Base-by-base conservation (phyloP, 1,140 invertebrate species). In the Colletes latitarsis region DNA sequence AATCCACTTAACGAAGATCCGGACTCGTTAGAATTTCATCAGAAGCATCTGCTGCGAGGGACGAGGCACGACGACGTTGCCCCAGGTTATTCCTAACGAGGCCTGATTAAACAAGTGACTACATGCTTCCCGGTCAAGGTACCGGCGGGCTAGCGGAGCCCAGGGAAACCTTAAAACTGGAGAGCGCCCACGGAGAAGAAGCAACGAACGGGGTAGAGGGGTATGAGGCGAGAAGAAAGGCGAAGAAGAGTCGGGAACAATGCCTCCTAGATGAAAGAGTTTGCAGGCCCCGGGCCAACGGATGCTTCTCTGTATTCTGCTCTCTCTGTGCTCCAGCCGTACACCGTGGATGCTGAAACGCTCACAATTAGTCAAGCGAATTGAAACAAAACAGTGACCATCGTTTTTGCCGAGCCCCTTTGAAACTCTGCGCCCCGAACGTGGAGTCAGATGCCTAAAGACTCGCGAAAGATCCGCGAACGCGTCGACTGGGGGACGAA, bases 61-160 rank as follows among this genome's bases (percentile, higher is more conserved):
- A 58, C 17, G 68, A 43, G 62, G 14, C 62, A 60, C 49, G 64
- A 69, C 70, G 75, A 73, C 53, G 70, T 82, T 76, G 67, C 60
- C 39, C 58, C 46, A 52, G 69, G 67, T 75, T 77, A 67, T 70
- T 78, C 66, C 84, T 73, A 84, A 85, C 82, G 70, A 88, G 78
- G 77, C 70, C 70, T 78, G 82, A 86, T 87, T 85, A 86, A 87
- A 89, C 84, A 84, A 88, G 49, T 17, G 75, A 77, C 71, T 81
- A 70, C 71, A 70, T 19, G 46, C 52, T 79, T n/a, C 57, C 55
- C 55, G 78, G 77, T 85, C 83, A 85, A 85, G 68, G 72, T 77
- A 74, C 64, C 77, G 72, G 10, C 75, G 67, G 53, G 63, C 60
- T 21, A 69, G 30, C 60, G 30, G 60, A 64, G 46, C 4, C 72